phyloP scores from a whole-genome alignment of 2,888 invertebrate species.

The Drosophila formosana region DNA sequence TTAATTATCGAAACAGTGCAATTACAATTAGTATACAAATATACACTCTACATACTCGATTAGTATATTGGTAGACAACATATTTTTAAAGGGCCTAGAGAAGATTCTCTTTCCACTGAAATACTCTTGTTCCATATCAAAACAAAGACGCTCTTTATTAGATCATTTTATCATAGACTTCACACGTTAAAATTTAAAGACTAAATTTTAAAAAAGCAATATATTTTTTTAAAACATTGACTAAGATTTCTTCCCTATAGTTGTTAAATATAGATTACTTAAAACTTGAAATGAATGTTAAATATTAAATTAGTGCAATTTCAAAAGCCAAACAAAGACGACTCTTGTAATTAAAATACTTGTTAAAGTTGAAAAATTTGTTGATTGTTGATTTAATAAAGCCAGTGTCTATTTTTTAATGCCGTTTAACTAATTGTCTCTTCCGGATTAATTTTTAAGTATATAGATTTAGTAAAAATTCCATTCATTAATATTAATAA shows the following conservation, averaged over 20 bases:
- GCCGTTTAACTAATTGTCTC: slow-evolving; percentile 6
- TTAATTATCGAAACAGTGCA: slow-evolving; percentile 1
- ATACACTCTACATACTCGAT: slow-evolving; percentile 5
- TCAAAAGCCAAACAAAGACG: slow-evolving; percentile 38
- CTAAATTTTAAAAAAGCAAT: not conserved
- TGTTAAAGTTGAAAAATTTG: slow-evolving; percentile 50
- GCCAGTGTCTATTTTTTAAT: slow-evolving; percentile 43
- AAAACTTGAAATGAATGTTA: not conserved
- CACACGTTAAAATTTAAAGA: not conserved
- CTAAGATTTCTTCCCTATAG: not conserved
- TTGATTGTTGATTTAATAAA: slow-evolving; percentile 53
- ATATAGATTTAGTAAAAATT: not conserved
- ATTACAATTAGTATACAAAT: slow-evolving; percentile 5
- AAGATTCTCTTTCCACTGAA: not conserved
- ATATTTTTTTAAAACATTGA: not conserved
- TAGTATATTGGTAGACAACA: slow-evolving; percentile 1
- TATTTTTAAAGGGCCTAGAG: not conserved
- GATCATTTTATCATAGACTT: not conserved
- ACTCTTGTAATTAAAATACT: slow-evolving; percentile 12
- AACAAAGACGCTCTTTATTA: not conserved
- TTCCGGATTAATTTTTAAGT: not conserved
- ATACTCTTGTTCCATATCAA: slow-evolving; percentile 28
- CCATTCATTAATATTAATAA: not conserved
- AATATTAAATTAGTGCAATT: slow-evolving; percentile 8
- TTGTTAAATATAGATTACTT: not conserved